These are phyloP conservation scores for Lerista edwardsae DNA, from an alignment of 2,797 vertebrate genomes.

Conservation along the genomic window DNA sequence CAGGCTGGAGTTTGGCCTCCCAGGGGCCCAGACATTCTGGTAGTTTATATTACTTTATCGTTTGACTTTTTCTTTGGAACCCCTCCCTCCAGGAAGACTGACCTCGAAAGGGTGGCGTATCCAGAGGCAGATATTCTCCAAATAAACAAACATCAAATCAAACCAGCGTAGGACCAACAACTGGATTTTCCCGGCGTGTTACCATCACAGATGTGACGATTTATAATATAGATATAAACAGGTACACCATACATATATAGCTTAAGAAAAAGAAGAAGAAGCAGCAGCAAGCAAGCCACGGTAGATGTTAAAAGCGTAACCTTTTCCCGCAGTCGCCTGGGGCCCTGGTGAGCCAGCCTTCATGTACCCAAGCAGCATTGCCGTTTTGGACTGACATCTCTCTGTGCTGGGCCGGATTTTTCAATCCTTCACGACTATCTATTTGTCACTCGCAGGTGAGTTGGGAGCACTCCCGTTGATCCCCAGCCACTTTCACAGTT, in stretches of 20 bases:
- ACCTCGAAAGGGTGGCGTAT: no score
- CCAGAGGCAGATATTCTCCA: no score
- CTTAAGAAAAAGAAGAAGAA: no score
- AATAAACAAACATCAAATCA: no score
- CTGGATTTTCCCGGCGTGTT: not conserved
- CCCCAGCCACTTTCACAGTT: constrained; percentile 83
- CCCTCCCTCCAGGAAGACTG: no score
- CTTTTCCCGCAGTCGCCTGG: constrained; percentile 10
- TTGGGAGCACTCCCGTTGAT: constrained; percentile 79
- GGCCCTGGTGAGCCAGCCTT: constrained; percentile 22
- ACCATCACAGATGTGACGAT: constrained; percentile 10
- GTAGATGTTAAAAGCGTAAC: constrained; percentile 42
- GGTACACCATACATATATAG: not conserved
- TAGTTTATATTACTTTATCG: no score
- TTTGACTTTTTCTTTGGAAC: no score
- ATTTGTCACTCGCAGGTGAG: constrained; percentile 83
- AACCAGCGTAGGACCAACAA: not conserved
- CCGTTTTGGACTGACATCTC: constrained; percentile 73
- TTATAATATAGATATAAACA: not conserved
- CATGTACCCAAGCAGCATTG: constrained; percentile 40
- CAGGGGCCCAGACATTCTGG: no score
- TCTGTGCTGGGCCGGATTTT: constrained; percentile 76
- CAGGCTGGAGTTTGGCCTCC: no score
- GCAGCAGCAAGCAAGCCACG: not conserved
- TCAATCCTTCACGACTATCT: constrained; percentile 80